Base-by-base conservation (phyloP, 2,113 vertebrate genomes). In the Calyptommatus sinebrachiatus region DNA sequence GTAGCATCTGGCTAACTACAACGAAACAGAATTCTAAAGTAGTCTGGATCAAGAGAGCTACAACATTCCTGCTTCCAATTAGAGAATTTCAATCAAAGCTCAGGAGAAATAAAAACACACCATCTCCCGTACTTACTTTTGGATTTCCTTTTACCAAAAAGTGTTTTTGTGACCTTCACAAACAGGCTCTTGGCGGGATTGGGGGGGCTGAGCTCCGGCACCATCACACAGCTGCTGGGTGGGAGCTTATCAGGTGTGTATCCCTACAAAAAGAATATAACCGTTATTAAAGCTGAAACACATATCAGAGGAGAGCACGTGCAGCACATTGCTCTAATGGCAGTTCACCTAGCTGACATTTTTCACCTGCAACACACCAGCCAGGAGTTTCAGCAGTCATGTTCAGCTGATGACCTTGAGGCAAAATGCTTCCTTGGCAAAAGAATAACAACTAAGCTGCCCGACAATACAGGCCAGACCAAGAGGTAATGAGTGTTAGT, bases 171-270 rank as follows among this genome's bases (percentile, higher is more conserved):
- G 90, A 99, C 96, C 94, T 99, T 99, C 83, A 96, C 95, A 81
- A 99, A 97, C 82, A 99, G 95, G 89, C 96, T 99, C 93, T 95
- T 98, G 70, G 97, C 97, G 76, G 98, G 96, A 71, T 97, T 97
- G 18, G 97, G 97, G 1, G 96, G 96, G 88, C 94, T 97, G 85
- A 99, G 94, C 78, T 99, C 98, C 22, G 98, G 98, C 84, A 96
- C 95, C 92, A 95, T 97, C 85, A 97, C 90, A 0, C 98, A 99
- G 92, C 97, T 97, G 91, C 95, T 98, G 73, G 96, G 94, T 69
- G 97, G 98, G 75, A 99, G 97, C 83, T 95, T 96, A 79, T 98
- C 97, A 1, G 98, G 98, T 4, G 96, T 99, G 85, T 96, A 99
- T 80, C 96, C 96, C 98, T 99, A 90, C 67, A 86, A 63, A 91